Evolutionary conservation across 2,797 vertebrate species (phyloP).

Genomic region (Enteromius unitaeniatus): DNA sequence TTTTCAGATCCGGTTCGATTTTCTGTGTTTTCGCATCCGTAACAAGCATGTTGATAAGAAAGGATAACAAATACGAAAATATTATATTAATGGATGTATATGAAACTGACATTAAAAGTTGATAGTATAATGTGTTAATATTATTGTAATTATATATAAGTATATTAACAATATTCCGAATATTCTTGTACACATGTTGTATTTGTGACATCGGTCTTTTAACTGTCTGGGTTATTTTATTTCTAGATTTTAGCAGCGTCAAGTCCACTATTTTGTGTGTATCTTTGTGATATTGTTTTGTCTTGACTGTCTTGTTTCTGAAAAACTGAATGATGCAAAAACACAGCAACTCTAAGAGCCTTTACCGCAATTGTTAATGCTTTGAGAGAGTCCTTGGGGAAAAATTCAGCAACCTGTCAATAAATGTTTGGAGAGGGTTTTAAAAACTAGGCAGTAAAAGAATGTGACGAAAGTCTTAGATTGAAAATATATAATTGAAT

Average conservation of each 20-base stretch:
- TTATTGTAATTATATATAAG: too few relatives aligned
- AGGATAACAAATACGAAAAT: neutral
- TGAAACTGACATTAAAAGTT: neutral
- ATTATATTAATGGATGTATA: neutral
- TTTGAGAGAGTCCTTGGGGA: neutral
- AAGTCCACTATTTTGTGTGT: neutral
- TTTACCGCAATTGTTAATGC: neutral
- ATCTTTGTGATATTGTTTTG: neutral
- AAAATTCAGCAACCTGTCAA: neutral
- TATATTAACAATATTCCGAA: neutral
- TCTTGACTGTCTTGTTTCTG: neutral
- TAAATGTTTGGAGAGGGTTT: neutral
- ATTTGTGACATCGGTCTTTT: neutral
- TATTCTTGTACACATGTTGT: neutral
- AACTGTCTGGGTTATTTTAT: conserved; percentile 2
- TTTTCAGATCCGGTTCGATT: too few relatives aligned
- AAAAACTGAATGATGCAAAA: conserved; percentile 12
- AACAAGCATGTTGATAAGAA: too few relatives aligned
- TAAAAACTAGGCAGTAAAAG: neutral
- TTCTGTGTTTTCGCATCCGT: too few relatives aligned
- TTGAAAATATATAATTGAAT: neutral
- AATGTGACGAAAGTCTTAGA: neutral
- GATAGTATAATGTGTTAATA: too few relatives aligned
- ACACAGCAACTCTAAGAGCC: neutral
- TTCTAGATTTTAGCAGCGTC: neutral